Conservation (phyloP, 2,113 vertebrate genomes). For the Xiphorhynchus elegans region DNA sequence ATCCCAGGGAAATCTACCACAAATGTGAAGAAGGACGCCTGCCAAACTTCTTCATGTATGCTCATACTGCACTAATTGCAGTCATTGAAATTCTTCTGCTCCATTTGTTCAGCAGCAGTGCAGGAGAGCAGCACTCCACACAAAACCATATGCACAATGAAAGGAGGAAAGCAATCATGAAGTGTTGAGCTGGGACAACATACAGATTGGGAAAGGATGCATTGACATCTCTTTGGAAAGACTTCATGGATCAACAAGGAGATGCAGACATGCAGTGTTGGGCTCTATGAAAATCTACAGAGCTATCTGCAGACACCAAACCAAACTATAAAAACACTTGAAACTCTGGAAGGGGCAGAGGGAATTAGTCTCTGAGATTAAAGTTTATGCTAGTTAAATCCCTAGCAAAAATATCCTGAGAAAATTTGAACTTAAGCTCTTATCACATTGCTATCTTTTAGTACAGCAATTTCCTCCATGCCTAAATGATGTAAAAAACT, state of each 20-base stretch:
- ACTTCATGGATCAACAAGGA: fast-evolving
- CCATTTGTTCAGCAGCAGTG: neutral
- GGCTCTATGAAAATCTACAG: neutral
- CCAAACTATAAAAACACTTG: neutral
- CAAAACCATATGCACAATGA: neutral
- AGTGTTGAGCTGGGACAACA: neutral
- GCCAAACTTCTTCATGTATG: neutral
- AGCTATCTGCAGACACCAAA: neutral
- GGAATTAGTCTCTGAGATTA: neutral
- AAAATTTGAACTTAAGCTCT: neutral
- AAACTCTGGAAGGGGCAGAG: neutral
- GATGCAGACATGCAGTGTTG: neutral
- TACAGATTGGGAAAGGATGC: neutral
- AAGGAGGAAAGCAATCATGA: neutral
- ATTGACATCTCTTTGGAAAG: neutral
- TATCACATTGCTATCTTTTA: neutral
- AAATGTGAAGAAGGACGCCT: neutral
- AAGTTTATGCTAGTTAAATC: neutral
- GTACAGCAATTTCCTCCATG: neutral
- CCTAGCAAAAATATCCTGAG: neutral
- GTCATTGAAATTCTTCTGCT: neutral
- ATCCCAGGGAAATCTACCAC: neutral
- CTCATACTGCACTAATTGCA: neutral
- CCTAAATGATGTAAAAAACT: neutral
- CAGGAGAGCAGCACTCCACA: neutral